These are phyloP conservation scores for Chloroceryle aenea DNA, from an alignment of 2,113 vertebrate species.

Conservation along the genomic window DNA sequence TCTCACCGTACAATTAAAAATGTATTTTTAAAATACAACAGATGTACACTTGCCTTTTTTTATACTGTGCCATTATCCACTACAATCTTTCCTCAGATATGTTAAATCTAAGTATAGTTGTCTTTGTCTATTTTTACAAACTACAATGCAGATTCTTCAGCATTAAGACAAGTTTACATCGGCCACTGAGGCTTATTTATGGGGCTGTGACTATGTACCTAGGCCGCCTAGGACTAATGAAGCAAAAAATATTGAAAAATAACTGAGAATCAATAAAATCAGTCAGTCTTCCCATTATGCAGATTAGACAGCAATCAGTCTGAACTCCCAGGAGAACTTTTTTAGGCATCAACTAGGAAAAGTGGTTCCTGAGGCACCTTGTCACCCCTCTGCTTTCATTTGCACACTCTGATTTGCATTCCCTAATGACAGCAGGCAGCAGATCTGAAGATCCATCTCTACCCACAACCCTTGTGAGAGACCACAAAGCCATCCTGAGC, in stretches of 20 bases:
- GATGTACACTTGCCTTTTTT: neutral
- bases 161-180: neutral
- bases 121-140: neutral
- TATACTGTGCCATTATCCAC: neutral
- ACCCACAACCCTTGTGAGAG: neutral
- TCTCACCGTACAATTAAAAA: neutral
- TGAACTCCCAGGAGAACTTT: neutral
- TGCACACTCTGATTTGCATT: slow-evolving; percentile 20
- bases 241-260: neutral
- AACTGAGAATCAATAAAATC: slow-evolving; percentile 52
- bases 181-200: neutral
- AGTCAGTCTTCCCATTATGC: neutral
- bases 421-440: neutral
- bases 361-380: neutral
- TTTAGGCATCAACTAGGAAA: neutral
- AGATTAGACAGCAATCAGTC: slow-evolving; percentile 16
- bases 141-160: neutral
- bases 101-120: neutral
- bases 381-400: neutral
- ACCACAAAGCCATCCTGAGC: slow-evolving; percentile 19
- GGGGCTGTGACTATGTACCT: neutral
- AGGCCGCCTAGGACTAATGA: neutral
- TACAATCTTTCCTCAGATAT: neutral
- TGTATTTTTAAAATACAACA: neutral
- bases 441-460: neutral